Percentiles rank a stretch among this genome's conserved stretches.
These are phyloP conservation scores for Drosophila lutescens DNA, from an alignment of 2,888 invertebrate species.

Conservation along the genomic window DNA sequence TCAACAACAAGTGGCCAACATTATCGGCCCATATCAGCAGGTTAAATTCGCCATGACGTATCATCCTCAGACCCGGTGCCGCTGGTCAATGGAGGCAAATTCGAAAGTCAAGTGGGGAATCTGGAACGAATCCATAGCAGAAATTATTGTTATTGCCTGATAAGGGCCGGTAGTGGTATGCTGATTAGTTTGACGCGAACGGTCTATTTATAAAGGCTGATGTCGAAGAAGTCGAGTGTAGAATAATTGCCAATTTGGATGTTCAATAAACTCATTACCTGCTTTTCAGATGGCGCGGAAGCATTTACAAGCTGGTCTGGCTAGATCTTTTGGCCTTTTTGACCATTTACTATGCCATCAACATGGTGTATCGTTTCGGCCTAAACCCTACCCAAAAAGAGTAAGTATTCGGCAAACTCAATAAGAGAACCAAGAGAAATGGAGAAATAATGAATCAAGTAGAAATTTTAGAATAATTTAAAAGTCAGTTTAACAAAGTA, in stretches of 20 bases:
- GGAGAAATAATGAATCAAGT: no score
- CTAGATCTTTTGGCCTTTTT: constrained; percentile 93
- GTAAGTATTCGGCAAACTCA: constrained; percentile 85
- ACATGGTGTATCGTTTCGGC: constrained; percentile 90
- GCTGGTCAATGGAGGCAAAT: constrained; percentile 16
- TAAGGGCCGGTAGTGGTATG: constrained; percentile 23
- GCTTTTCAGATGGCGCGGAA: constrained; percentile 94
- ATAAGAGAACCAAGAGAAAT: background rate
- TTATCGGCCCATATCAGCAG: constrained; percentile 35
- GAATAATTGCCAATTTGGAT: constrained; percentile 1
- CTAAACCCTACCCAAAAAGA: constrained; percentile 88
- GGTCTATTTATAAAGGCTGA: constrained; percentile 44
- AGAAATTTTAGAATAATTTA: no score
- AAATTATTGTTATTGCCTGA: constrained; percentile 14
- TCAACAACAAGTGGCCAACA: constrained; percentile 44
- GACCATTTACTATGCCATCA: constrained; percentile 91
- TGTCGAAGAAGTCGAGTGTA: constrained; percentile 10
- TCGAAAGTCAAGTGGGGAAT: constrained; percentile 32
- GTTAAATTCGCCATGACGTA: constrained; percentile 46
- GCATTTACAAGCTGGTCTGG: constrained; percentile 97
- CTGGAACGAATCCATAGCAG: constrained; percentile 19
- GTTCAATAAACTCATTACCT: background rate
- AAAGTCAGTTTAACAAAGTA: no score
- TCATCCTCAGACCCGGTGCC: constrained; percentile 51
- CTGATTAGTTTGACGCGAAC: constrained; percentile 38